phyloP scores from a whole-genome alignment of 2,888 invertebrate species.

The Andrena bicolor region DNA sequence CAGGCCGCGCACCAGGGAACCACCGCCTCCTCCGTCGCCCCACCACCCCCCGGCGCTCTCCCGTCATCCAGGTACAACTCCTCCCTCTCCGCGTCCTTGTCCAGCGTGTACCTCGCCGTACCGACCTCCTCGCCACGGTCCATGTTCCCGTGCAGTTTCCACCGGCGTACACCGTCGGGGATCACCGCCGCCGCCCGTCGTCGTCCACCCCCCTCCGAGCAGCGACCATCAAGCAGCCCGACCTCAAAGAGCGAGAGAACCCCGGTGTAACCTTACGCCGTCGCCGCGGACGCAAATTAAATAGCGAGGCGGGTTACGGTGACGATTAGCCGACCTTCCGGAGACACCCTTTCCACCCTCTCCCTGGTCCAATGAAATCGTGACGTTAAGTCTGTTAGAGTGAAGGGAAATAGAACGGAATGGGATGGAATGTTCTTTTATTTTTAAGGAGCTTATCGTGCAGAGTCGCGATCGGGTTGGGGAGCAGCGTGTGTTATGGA shows the following conservation, averaged over 20 bases:
- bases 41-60: constrained; percentile 18
- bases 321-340: constrained; percentile 46
- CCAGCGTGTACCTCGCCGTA: constrained; percentile 1
- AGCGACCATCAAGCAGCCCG: constrained; percentile 53
- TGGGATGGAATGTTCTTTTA: neutral
- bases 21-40: constrained; percentile 23
- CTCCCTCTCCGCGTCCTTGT: constrained; percentile 37
- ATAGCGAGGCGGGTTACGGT: constrained; percentile 51
- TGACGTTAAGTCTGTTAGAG: neutral
- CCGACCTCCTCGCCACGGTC: constrained; percentile 18
- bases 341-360: neutral
- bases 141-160: constrained; percentile 46
- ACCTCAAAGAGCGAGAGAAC: constrained; percentile 65
- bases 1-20: constrained; percentile 54
- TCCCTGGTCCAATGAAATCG: neutral
- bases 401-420: neutral
- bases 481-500: neutral
- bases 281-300: constrained; percentile 64
- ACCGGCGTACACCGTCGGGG: constrained; percentile 42
- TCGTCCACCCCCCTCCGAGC: constrained; percentile 10
- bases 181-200: constrained; percentile 15
- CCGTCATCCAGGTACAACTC: constrained; percentile 34
- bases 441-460: too few species aligned
- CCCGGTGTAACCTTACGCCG: constrained; percentile 64
- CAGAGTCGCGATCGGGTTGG: neutral